These are phyloP conservation scores for Wiebesia pumilae DNA, from an alignment of 1,140 invertebrate genomes.

Conservation along the genomic window DNA sequence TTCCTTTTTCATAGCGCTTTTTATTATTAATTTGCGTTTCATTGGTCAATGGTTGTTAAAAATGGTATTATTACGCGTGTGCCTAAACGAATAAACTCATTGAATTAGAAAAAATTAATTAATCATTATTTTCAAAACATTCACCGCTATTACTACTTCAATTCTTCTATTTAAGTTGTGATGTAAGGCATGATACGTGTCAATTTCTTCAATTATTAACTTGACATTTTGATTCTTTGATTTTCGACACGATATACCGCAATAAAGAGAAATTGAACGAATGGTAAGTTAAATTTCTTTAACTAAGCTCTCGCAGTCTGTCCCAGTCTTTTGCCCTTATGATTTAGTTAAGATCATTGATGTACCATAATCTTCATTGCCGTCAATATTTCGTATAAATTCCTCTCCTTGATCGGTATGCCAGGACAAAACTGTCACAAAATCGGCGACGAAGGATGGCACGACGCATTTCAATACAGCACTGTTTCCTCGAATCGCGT, in stretches of 20 bases:
- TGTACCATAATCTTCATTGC: conserved; percentile 47
- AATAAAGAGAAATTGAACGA: not conserved
- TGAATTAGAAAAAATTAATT: not conserved
- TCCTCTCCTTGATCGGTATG: conserved; percentile 85
- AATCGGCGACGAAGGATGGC: conserved; percentile 93
- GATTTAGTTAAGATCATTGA: not conserved
- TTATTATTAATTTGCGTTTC: no score
- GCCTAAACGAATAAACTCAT: not conserved
- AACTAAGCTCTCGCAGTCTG: conserved; percentile 32
- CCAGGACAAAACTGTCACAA: conserved; percentile 92
- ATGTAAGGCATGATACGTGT: no score
- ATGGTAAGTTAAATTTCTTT: not conserved
- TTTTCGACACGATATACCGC: not conserved
- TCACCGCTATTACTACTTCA: no score
- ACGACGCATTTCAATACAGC: conserved; percentile 94
- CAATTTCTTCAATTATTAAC: no score
- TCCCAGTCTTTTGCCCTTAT: conserved; percentile 33
- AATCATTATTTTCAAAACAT: not conserved
- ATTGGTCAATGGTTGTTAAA: no score
- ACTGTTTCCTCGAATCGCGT: conserved; percentile 92
- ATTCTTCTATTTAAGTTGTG: no score
- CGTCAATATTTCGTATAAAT: conserved; percentile 75
- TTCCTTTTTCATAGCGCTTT: no score
- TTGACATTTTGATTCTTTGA: no score
- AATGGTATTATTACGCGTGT: no score